Evolutionary conservation across 2,888 invertebrate genomes (phyloP).

Genomic region (Aricia artaxerxes): DNA sequence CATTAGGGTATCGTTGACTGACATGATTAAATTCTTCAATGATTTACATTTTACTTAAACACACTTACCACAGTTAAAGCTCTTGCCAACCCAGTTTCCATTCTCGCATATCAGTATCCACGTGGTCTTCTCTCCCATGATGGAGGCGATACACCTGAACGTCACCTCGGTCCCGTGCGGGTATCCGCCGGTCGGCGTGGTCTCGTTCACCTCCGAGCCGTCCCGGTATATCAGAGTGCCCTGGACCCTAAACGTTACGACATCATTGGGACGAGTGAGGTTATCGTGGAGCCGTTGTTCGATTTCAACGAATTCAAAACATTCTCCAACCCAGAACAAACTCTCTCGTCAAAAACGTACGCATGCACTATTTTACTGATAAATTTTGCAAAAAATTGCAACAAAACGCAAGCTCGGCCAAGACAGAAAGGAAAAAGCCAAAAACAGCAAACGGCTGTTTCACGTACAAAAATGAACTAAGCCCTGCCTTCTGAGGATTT

Average conservation of each 20-base stretch:
- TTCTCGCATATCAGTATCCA: slow-evolving; percentile 93
- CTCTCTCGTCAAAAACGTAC: slow-evolving; percentile 37
- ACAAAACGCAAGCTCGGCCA: slow-evolving; percentile 73
- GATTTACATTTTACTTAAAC: background rate
- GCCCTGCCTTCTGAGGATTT: slow-evolving; percentile 77
- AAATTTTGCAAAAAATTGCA: slow-evolving; percentile 56
- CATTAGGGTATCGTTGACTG: too few species aligned
- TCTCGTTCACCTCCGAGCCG: slow-evolving; percentile 84
- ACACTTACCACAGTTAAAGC: slow-evolving; percentile 87
- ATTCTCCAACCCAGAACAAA: slow-evolving; percentile 35
- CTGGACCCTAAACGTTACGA: slow-evolving; percentile 79
- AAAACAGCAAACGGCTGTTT: slow-evolving; percentile 65
- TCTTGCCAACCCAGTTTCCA: slow-evolving; percentile 91
- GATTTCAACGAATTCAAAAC: slow-evolving; percentile 39
- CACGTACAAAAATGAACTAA: slow-evolving; percentile 59
- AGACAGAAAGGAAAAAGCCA: slow-evolving; percentile 70
- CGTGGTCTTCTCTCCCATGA: slow-evolving; percentile 89
- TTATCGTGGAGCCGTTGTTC: slow-evolving; percentile 29
- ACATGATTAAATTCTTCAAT: background rate
- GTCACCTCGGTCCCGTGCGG: slow-evolving; percentile 91
- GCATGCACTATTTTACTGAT: slow-evolving; percentile 66
- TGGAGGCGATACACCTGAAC: slow-evolving; percentile 90
- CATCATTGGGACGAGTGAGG: slow-evolving; percentile 37
- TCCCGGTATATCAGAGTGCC: slow-evolving; percentile 89
- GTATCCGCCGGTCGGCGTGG: slow-evolving; percentile 83